Evolutionary conservation across 2,888 invertebrate species (phyloP).

Genomic region (Leucoma salicis): DNA sequence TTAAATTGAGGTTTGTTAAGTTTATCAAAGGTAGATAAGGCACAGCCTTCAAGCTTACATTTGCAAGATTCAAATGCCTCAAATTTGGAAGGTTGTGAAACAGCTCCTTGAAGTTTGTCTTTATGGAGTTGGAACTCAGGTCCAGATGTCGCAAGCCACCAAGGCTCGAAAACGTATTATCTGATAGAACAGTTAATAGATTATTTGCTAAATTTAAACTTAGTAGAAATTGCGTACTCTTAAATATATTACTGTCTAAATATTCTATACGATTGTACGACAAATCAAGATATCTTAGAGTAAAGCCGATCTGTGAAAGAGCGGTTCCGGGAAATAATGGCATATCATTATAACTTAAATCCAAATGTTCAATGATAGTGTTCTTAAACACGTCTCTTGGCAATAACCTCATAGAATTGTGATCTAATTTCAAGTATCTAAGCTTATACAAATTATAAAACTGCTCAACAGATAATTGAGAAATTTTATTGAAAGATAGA

Average conservation of each 20-base stretch:
- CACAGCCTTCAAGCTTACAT: constrained; percentile 88
- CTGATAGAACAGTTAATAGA: constrained; percentile 91
- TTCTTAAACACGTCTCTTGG: constrained; percentile 91
- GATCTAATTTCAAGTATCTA: constrained; percentile 87
- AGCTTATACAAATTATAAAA: constrained; percentile 89
- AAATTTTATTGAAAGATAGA: constrained; percentile 88
- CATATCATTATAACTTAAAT: constrained; percentile 90
- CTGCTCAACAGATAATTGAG: constrained; percentile 89
- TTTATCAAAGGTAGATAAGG: constrained; percentile 90
- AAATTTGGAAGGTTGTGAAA: constrained; percentile 93
- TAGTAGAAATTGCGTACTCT: constrained; percentile 89
- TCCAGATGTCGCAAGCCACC: constrained; percentile 90
- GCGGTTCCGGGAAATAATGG: constrained; percentile 90
- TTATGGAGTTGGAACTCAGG: constrained; percentile 89
- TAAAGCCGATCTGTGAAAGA: constrained; percentile 89
- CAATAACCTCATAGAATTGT: constrained; percentile 87
- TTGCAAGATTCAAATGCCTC: constrained; percentile 88
- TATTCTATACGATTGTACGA: constrained; percentile 91
- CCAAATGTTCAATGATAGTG: constrained; percentile 90
- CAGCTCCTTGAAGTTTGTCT: constrained; percentile 93
- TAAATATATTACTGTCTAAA: constrained; percentile 93
- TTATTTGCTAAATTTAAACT: constrained; percentile 90
- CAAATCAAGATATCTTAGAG: constrained; percentile 89
- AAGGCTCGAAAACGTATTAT: constrained; percentile 93
- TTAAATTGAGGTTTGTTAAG: constrained; percentile 90